A percentile compares a stretch with the other conserved stretches of the same genome.
Evolutionary conservation across 2,888 invertebrate genomes (phyloP).

Genomic region (Rotaria magnacalcarata): DNA sequence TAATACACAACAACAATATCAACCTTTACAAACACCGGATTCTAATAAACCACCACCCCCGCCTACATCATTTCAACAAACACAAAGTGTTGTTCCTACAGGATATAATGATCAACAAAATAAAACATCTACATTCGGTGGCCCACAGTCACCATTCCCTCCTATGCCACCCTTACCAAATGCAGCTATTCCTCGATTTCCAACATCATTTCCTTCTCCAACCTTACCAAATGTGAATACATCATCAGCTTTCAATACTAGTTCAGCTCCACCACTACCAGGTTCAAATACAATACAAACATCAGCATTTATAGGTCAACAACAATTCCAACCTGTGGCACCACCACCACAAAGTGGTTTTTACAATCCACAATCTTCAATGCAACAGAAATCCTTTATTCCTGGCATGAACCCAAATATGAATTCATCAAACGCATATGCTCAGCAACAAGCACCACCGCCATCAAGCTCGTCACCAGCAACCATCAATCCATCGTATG

Average conservation of each 20-base stretch:
- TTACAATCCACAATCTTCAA: background rate
- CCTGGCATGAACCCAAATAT: background rate
- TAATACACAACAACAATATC: background rate
- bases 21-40: background rate
- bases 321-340: background rate
- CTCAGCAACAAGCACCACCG: background rate
- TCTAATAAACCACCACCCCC: background rate
- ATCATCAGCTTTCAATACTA: background rate
- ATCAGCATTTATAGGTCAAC: background rate
- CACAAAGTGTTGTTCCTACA: background rate
- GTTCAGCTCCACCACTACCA: background rate
- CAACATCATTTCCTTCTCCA: background rate
- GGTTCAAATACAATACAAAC: background rate
- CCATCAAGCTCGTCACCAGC: no score
- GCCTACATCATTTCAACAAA: background rate
- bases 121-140: background rate
- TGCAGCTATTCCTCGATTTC: background rate
- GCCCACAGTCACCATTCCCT: background rate
- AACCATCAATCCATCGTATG: no score
- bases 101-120: background rate
- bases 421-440: background rate
- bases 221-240: background rate
- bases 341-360: background rate
- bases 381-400: background rate
- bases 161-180: background rate